Evolutionary conservation across 2,797 vertebrate genomes (phyloP).

Genomic region (Meda fulgida): DNA sequence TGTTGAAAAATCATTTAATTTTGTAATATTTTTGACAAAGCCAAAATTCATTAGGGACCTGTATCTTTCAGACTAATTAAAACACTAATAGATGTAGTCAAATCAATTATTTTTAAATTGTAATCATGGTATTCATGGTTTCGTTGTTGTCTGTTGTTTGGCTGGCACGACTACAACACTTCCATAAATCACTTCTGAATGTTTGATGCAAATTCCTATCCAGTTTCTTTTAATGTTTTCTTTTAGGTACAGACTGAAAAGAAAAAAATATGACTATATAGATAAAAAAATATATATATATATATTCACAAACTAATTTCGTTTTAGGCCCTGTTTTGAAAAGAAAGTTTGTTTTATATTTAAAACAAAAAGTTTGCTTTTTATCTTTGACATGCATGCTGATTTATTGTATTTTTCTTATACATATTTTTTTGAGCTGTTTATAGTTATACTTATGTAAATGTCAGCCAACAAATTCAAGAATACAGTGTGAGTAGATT

Average conservation of each 20-base stretch:
- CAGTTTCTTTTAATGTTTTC: conserved; percentile 50
- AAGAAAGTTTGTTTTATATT: conserved; percentile 75
- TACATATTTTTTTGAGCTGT: conserved; percentile 80
- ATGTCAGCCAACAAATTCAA: conserved; percentile 76
- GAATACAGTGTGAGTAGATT: conserved; percentile 80
- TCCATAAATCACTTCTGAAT: conserved; percentile 6
- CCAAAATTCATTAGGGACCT: conserved; percentile 36
- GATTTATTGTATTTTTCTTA: conserved; percentile 82
- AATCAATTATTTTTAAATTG: conserved; percentile 27
- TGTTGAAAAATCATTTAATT: conserved; percentile 23
- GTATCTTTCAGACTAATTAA: conserved; percentile 45
- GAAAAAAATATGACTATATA: conserved; percentile 59
- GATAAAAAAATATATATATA: conserved; percentile 40
- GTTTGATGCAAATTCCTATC: conserved; percentile 44
- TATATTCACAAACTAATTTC: conserved; percentile 55
- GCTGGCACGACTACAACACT: conserved; percentile 33
- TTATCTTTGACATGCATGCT: conserved; percentile 86
- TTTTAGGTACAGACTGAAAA: conserved; percentile 55
- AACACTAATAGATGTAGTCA: conserved; percentile 48
- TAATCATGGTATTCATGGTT: conserved; percentile 2
- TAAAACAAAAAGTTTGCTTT: conserved; percentile 77
- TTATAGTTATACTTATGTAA: conserved; percentile 85
- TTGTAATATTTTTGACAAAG: background rate
- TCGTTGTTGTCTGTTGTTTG: conserved; percentile 31
- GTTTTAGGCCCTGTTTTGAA: conserved; percentile 61